A percentile compares a stretch with the other conserved stretches of the same genome.
These are phyloP conservation scores for Horisme vitalbata DNA, from an alignment of 2,888 invertebrate species.

Conservation along the genomic window DNA sequence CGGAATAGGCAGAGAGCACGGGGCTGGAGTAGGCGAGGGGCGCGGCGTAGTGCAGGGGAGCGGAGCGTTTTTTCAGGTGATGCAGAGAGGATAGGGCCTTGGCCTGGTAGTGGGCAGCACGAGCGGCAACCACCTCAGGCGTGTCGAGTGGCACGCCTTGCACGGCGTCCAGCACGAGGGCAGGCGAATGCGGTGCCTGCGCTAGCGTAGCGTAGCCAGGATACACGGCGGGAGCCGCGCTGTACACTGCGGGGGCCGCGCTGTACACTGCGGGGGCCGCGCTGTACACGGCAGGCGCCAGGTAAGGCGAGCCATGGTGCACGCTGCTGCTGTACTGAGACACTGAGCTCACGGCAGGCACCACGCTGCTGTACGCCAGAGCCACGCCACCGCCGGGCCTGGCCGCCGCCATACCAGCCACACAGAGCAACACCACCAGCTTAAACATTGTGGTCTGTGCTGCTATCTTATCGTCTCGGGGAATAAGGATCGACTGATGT, in stretches of 20 bases:
- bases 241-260: conserved; percentile 43
- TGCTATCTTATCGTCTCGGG: conserved; percentile 55
- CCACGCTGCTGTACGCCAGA: conserved; percentile 50
- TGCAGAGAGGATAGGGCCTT: conserved; percentile 68
- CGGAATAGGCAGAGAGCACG: conserved; percentile 44
- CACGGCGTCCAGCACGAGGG: conserved; percentile 68
- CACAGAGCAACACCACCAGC: conserved; percentile 84
- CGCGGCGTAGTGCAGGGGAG: conserved; percentile 44
- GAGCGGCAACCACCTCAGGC: conserved; percentile 75
- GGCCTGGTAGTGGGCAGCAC: conserved; percentile 71
- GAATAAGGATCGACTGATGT: conserved; percentile 71
- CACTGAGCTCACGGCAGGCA: conserved; percentile 51
- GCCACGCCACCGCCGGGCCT: conserved; percentile 61
- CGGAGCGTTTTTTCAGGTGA: conserved; percentile 66
- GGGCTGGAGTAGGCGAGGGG: conserved; percentile 44
- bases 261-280: conserved; percentile 42
- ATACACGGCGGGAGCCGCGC: conserved; percentile 36
- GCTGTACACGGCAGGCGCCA: conserved; percentile 43
- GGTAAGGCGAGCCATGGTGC: conserved; percentile 51
- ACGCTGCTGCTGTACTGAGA: conserved; percentile 57
- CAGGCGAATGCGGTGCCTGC: conserved; percentile 69
- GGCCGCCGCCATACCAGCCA: conserved; percentile 83
- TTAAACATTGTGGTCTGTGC: conserved; percentile 79
- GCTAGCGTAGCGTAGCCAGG: conserved; percentile 43
- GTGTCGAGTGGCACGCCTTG: conserved; percentile 76